Percentiles rank a stretch among this genome's conserved stretches.
Conservation (phyloP, 1,140 invertebrate species). For the Caenorhabditis briggsae region DNA sequence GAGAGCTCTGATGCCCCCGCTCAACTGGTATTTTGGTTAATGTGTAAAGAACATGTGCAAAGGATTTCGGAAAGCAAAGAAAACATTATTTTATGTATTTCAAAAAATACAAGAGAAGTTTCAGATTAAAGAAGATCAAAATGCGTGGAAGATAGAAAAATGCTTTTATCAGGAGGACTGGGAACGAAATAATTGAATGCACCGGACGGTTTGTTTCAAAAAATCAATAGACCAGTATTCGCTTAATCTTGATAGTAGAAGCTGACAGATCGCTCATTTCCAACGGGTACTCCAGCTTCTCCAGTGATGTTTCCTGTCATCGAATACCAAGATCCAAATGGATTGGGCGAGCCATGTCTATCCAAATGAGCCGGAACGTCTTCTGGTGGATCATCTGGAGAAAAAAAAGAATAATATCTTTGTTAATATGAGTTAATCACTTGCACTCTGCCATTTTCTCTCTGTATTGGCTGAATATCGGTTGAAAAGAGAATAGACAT, state of each 20-base stretch:
- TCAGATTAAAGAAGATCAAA: neutral
- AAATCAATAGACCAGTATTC: too few species aligned
- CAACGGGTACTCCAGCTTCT: constrained; percentile 63
- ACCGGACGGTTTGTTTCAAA: too few species aligned
- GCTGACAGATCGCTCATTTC: constrained; percentile 43
- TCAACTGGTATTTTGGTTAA: neutral
- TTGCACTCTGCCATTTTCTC: constrained; percentile 66
- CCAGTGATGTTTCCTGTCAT: constrained; percentile 64
- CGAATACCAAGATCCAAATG: constrained; percentile 66
- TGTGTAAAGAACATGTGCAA: constrained; percentile 22
- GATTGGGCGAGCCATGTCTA: constrained; percentile 59
- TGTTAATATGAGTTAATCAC: neutral
- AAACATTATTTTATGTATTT: neutral
- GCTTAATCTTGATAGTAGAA: constrained; percentile 42
- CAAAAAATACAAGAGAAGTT: neutral
- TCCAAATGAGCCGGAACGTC: constrained; percentile 55
- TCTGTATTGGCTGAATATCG: constrained; percentile 65
- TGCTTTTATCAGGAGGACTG: neutral
- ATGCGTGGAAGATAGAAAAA: neutral
- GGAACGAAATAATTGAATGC: neutral
- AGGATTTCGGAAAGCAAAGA: neutral
- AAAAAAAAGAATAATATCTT: neutral
- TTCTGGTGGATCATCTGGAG: constrained; percentile 63
- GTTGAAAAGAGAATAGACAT: constrained; percentile 61
- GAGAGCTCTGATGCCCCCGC: neutral